Evolutionary conservation across 2,113 vertebrate genomes (phyloP).

Genomic region (Oenanthe oenanthe): DNA sequence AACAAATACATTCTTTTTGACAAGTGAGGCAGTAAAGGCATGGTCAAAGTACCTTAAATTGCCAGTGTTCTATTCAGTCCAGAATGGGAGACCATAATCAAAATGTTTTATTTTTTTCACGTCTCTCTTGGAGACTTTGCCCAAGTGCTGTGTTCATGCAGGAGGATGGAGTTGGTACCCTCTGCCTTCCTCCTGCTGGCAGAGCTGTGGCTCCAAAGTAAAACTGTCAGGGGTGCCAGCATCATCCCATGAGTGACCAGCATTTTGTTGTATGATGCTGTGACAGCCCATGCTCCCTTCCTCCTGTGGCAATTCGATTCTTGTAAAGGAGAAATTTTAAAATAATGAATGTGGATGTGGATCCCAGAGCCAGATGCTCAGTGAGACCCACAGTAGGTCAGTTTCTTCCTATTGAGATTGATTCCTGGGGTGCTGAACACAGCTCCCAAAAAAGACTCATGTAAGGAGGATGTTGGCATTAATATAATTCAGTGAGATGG

Average conservation of each 20-base stretch:
- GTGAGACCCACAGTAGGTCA: not conserved
- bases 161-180: not conserved
- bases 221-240: not conserved
- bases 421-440: not conserved
- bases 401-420: not conserved
- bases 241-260: not conserved
- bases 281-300: not conserved
- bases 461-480: not conserved
- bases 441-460: not conserved
- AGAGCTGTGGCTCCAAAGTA: not conserved
- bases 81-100: not conserved
- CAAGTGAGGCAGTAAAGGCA: not conserved
- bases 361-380: not conserved
- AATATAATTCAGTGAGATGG: not conserved
- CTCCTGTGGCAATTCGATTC: not conserved
- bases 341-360: not conserved
- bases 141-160: not conserved
- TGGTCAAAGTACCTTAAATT: not conserved
- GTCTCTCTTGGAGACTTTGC: not conserved
- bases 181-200: not conserved
- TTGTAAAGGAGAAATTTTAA: not conserved
- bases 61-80: not conserved
- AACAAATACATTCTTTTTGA: not conserved
- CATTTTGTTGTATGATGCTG: not conserved
- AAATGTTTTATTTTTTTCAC: not conserved